phyloP scores from a whole-genome alignment of 1,140 invertebrate genomes.

The Macrostomum lignano region DNA sequence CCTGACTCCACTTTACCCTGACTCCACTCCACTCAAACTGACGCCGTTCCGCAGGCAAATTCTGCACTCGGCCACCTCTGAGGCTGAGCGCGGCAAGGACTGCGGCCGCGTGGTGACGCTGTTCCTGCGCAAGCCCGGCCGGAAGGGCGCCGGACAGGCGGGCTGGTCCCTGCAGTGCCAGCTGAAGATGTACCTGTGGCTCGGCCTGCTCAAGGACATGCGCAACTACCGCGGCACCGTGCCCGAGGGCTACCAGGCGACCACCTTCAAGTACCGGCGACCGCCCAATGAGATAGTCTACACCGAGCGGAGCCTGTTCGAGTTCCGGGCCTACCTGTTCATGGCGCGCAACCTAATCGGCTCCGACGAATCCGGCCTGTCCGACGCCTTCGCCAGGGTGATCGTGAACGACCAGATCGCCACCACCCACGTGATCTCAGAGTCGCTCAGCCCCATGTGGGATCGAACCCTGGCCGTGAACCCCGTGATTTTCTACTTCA shows the following conservation, averaged over 20 bases:
- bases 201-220: slow-evolving; percentile 50
- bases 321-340: slow-evolving; percentile 29
- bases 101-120: slow-evolving; percentile 27
- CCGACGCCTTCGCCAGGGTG: slow-evolving; percentile 29
- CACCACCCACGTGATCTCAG: slow-evolving; percentile 19
- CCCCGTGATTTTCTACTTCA: slow-evolving; percentile 20
- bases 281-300: slow-evolving; percentile 4
- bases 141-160: slow-evolving; percentile 41
- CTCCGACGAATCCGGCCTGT: slow-evolving; percentile 27
- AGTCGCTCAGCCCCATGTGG: slow-evolving; percentile 27
- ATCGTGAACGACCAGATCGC: slow-evolving; percentile 26
- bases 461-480: slow-evolving; percentile 28
- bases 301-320: slow-evolving; percentile 18
- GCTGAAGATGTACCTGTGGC: slow-evolving; percentile 44
- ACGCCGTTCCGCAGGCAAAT: too few relatives aligned
- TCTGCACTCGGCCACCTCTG: slow-evolving; percentile 16
- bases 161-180: slow-evolving; percentile 35
- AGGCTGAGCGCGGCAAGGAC: slow-evolving; percentile 18
- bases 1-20: too few relatives aligned
- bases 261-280: not conserved
- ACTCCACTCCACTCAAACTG: too few relatives aligned
- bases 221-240: slow-evolving; percentile 46
- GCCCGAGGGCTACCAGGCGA: slow-evolving; percentile 39
- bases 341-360: slow-evolving; percentile 29
- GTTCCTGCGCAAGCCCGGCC: slow-evolving; percentile 35